Base-by-base conservation (phyloP, 2,113 vertebrate species). In the Myotis lucifugus region DNA sequence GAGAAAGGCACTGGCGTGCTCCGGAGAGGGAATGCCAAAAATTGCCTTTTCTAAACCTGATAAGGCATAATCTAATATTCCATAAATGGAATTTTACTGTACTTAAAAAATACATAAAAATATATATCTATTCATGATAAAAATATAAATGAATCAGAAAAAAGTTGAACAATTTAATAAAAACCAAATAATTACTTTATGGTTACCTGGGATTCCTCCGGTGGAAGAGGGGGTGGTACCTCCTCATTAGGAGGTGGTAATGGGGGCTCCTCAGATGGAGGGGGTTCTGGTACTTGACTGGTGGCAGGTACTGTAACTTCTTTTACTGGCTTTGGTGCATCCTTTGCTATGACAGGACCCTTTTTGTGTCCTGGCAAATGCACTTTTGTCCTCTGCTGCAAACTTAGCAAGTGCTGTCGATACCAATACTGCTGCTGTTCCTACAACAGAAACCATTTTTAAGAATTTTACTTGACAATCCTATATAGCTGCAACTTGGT, bases 361-460 rank as follows among this genome's bases (percentile, higher is more conserved):
- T 98, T 98, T 83, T 98, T 98, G 91, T 98, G 98, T 23, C 98
- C 98, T 42, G 98, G 98, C 64, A 97, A 98, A 78, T 98, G 98
- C 56, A 98, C 99, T 97, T 98, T 99, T 92, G 98, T 98, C 96
- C 99, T 98, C 91, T 99, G 98, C 95, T 99, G 98, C 90, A 99
- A 98, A 97, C 99, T 99, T 97, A 99, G 98, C 87, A 99, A 97
- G 97, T 99, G 99, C 90, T 99, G 99, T 92, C 99, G 99, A 96
- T 99, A 99, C 99, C 99, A 99, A 96, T 98, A 99, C 37, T 99
- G 99, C 95, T 99, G 99, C 94, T 99, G 99, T 32, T 99, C 99
- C 99, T 99, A 96, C 15, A 97, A 95, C 0, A 97, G 2, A 91
- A 83, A 95, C 21, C 92, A 85, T 96, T 94, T 97, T 82, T 91